Conservation (phyloP, 1,140 invertebrate species). For the Drosophila biarmipes region DNA sequence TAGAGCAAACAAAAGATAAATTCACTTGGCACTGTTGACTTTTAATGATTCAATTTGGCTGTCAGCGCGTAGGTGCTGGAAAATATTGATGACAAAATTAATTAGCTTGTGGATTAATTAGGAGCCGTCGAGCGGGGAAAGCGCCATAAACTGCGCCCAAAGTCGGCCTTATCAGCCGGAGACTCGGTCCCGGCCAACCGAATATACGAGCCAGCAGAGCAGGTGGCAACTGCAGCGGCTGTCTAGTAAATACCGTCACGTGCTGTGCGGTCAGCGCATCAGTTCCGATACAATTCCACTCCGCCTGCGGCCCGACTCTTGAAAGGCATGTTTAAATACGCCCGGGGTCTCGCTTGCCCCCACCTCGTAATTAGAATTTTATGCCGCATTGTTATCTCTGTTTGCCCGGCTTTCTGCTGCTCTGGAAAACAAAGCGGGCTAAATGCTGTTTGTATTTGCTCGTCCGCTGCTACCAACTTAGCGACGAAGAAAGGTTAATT, state of each 20-base stretch:
- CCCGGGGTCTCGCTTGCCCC: background rate
- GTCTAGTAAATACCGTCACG: constrained; percentile 28
- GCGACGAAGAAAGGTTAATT: constrained; percentile 67
- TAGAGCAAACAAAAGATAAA: constrained; percentile 56
- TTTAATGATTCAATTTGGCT: constrained; percentile 78
- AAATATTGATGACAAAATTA: constrained; percentile 78
- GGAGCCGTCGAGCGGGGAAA: constrained; percentile 17
- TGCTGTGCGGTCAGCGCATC: constrained; percentile 7
- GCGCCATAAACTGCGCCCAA: constrained; percentile 25
- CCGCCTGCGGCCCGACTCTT: background rate
- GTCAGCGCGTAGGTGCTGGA: constrained; percentile 48
- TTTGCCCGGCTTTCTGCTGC: constrained; percentile 50
- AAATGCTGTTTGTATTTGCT: constrained; percentile 49
- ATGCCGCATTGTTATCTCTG: constrained; percentile 74
- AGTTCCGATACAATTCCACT: constrained; percentile 23
- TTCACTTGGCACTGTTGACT: constrained; percentile 69
- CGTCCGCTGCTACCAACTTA: constrained; percentile 48
- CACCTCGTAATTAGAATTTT: constrained; percentile 68
- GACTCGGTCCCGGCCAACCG: background rate
- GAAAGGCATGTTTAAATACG: constrained; percentile 30
- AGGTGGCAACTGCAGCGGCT: constrained; percentile 32
- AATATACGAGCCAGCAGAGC: constrained; percentile 9
- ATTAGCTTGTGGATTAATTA: constrained; percentile 72
- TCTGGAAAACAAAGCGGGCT: constrained; percentile 29
- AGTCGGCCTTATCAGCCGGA: constrained; percentile 35